phyloP scores from a whole-genome alignment of 2,888 invertebrate genomes.

The Lasioglossum lativentre region DNA sequence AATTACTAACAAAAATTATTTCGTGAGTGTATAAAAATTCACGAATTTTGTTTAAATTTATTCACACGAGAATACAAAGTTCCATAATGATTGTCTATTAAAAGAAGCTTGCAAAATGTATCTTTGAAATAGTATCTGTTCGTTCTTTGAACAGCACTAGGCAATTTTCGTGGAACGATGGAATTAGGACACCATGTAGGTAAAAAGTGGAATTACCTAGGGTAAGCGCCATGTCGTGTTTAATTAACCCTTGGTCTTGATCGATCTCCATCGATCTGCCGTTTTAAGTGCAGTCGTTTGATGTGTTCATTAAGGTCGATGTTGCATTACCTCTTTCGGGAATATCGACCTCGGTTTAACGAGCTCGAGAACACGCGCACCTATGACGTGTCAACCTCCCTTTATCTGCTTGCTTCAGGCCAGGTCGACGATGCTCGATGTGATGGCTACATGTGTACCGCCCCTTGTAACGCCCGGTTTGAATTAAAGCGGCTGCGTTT shows the following conservation, averaged over 20 bases:
- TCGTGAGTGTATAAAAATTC: background rate
- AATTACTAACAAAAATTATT: background rate
- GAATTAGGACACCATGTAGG: background rate
- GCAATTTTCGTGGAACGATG: background rate
- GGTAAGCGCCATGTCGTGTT: slow-evolving; percentile 23
- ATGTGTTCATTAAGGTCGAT: slow-evolving; percentile 50
- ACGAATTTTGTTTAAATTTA: background rate
- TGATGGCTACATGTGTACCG: slow-evolving; percentile 66
- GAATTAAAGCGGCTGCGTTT: slow-evolving; percentile 64
- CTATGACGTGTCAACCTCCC: slow-evolving; percentile 69
- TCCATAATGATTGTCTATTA: background rate
- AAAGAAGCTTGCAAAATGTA: background rate
- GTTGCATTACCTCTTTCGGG: slow-evolving; percentile 49
- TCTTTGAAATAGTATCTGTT: background rate
- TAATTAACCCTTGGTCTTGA: slow-evolving; percentile 35
- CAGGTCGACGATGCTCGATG: slow-evolving; percentile 68
- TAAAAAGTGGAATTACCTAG: background rate
- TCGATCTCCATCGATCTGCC: slow-evolving; percentile 33
- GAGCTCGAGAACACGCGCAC: slow-evolving; percentile 68
- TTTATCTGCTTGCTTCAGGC: slow-evolving; percentile 72
- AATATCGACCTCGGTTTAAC: slow-evolving; percentile 68
- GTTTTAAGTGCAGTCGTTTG: slow-evolving; percentile 36
- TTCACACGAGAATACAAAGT: background rate
- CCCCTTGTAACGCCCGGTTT: slow-evolving; percentile 63
- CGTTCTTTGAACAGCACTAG: background rate